Base-by-base conservation (phyloP, 2,888 invertebrate species). In the Melinaea menophilus region DNA sequence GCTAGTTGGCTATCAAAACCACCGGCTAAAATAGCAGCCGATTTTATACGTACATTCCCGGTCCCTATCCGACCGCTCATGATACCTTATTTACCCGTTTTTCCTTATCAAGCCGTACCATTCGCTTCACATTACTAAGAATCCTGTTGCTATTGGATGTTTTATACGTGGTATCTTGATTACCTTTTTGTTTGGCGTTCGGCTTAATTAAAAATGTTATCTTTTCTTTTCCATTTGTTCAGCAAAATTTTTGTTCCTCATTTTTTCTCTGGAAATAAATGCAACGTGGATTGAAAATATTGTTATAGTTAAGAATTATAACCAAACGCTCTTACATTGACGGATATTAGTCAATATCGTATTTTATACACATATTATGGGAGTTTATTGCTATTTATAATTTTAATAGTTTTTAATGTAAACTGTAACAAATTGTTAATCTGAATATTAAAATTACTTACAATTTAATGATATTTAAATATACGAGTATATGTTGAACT, bases 61-160 rank as follows among this genome's bases (percentile, higher is more conserved):
- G 70, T 51, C 67, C 63, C 56, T 68, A 66, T 70, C 75, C 79
- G 77, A 69, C 75, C 69, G 69, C 76, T 76, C 78, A 80, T 79
- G 77, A 82, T 79, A 85, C 82, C 83, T 86, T 89, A 88, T 90
- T 88, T 88, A 87, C 82, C 81, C 84, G 86, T 84, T 88, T 88
- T 88, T 88, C 86, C 87, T 89, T 88, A 90, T 90, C 88, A 86
- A 79, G 76, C 79, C 75, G 77, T 78, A 76, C 83, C 89, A 88
- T 87, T 88, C 88, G 79, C 81, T 80, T 84, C 87, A 85, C 83
- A 83, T 88, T 85, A 82, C 80, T 69, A 74, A 73, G 78, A 77
- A 81, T 82, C 84, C 80, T 79, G 82, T 80, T 79, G 82, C 77
- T 78, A 85, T 85, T 80, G 81, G 79, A 65, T 66, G 47, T 55